Percentiles rank a stretch among this genome's conserved stretches.
These are phyloP conservation scores for Silurus glanis DNA, from an alignment of 2,113 vertebrate genomes.

Conservation along the genomic window DNA sequence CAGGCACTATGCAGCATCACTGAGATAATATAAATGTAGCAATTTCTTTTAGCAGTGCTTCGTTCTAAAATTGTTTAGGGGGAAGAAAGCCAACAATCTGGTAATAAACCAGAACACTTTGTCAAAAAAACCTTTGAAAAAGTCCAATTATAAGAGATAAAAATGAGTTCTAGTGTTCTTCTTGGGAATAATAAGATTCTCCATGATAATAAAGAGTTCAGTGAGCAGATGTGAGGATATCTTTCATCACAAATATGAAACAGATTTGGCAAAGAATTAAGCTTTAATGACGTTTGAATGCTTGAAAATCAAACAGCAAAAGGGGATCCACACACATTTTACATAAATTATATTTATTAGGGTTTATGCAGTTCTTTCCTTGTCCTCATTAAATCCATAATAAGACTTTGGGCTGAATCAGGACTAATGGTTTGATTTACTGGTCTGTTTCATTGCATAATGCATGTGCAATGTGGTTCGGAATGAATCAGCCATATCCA, in stretches of 20 bases:
- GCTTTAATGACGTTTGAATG: conserved; percentile 30
- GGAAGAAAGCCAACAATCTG: background rate
- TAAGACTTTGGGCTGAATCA: conserved; percentile 23
- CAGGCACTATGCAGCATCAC: background rate
- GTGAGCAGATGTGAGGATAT: background rate
- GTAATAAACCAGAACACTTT: background rate
- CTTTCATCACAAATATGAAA: background rate
- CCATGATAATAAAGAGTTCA: background rate
- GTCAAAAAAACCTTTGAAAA: background rate
- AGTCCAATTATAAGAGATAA: background rate
- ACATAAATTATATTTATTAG: conserved; percentile 50
- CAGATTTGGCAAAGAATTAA: conserved; percentile 32
- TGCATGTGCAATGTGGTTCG: conserved; percentile 15
- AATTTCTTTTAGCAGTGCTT: background rate
- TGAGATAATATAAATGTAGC: background rate
- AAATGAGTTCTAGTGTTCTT: background rate
- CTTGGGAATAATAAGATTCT: background rate
- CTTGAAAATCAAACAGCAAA: conserved; percentile 15
- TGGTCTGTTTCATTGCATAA: conserved; percentile 30
- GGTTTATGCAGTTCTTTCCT: conserved; percentile 29
- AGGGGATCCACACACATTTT: background rate
- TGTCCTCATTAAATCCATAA: conserved; percentile 43
- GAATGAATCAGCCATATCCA: conserved; percentile 10
- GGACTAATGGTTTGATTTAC: conserved; percentile 48
- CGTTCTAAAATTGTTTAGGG: background rate